Conservation (phyloP, 2,797 vertebrate species). For the Smutsia gigantea region DNA sequence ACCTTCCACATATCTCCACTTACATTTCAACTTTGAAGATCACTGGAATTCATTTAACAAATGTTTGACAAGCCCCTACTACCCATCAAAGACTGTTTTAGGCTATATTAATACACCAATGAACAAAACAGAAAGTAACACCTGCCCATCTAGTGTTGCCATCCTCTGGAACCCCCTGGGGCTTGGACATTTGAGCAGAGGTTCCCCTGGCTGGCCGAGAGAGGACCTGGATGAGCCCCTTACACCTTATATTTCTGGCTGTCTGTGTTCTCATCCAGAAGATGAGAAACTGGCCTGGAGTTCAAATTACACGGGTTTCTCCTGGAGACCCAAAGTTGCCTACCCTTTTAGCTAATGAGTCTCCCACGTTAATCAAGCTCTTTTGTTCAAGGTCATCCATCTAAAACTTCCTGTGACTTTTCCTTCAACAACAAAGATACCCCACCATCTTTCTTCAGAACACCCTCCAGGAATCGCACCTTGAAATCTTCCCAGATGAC, state of each 20-base stretch:
- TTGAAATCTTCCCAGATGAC: background rate
- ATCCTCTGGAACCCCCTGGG: background rate
- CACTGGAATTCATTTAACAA: background rate
- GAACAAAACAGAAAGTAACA: background rate
- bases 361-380: background rate
- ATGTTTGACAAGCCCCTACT: background rate
- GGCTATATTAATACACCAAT: background rate
- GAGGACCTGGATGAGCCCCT: background rate
- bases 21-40: conserved; percentile 28
- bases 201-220: background rate
- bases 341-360: background rate
- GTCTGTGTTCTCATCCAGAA: background rate
- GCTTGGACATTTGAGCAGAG: background rate
- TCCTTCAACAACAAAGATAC: background rate
- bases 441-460: background rate
- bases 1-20: background rate
- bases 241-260: no score
- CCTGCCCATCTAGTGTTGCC: background rate
- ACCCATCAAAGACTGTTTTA: background rate
- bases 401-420: conserved; percentile 10
- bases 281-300: background rate
- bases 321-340: background rate
- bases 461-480: background rate
- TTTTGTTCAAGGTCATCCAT: background rate
- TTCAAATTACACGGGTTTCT: background rate